phyloP scores from a whole-genome alignment of 2,797 vertebrate species.

The Crossoptilon crossoptilon region DNA sequence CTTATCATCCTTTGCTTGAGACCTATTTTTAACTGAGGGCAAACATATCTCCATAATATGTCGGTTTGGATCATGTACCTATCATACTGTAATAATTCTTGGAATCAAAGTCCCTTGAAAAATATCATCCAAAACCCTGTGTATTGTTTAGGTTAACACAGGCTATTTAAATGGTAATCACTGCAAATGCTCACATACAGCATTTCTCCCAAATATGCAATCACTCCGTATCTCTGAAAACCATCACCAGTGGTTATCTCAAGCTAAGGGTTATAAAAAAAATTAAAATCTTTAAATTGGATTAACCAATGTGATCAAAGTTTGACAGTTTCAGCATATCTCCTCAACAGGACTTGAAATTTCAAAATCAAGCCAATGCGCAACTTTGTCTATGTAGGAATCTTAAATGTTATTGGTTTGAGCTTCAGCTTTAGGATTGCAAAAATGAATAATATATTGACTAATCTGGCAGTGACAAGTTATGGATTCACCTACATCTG shows the following conservation, averaged over 20 bases:
- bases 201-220: background rate
- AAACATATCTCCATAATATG: background rate
- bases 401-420: background rate
- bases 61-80: constrained; percentile 20
- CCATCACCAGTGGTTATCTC: background rate
- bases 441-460: background rate
- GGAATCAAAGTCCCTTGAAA: constrained; percentile 42
- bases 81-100: background rate
- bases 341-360: background rate
- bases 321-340: background rate
- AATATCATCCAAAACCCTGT: constrained; percentile 21
- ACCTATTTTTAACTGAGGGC: background rate
- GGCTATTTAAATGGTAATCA: constrained; percentile 71
- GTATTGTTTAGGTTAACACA: constrained; percentile 45
- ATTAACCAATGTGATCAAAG: constrained; percentile 24
- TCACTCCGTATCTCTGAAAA: background rate
- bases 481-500: background rate
- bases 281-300: background rate
- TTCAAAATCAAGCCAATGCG: background rate
- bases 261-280: constrained; percentile 16
- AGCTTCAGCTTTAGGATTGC: background rate
- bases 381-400: background rate
- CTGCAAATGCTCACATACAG: background rate
- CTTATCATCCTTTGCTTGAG: background rate
- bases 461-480: background rate